Evolutionary conservation across 2,113 vertebrate species (phyloP), one percentile per base, ranked within the genome.

Genomic region (Riparia riparia): DNA sequence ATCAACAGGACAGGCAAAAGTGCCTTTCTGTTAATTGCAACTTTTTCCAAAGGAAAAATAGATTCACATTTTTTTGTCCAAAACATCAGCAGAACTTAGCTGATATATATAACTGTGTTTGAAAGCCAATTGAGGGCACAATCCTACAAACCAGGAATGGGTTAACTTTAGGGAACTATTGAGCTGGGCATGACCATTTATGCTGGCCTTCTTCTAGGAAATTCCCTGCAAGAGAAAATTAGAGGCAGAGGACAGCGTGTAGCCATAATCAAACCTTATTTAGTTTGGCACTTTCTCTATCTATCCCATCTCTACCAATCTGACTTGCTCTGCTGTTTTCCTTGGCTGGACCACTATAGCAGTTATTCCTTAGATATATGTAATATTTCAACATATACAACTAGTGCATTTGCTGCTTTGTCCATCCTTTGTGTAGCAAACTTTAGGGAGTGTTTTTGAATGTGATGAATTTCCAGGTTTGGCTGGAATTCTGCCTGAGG

Each of bases 151-250:
- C 10, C 41, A 81, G 37, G 82, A 78, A 90, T 65, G 71, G 28
- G 95, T 96, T 97, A 96, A 92, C 41, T 81, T 61, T 14, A 60
- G 56, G 73, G 51, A 66, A 73, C 19, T 60, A 29, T 58, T 3
- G 3, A 79, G 65, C 65, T 90, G 90, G 69, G 50, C 92, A 93
- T 61, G 56, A 89, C 82, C 87, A 94, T 53, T 95, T 93, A 72
- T 84, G 57, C 94, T 96, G 93, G 95, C 93, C 77, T 89, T 90
- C 86, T 93, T 96, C 92, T 95, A 93, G 96, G 95, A 95, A 97
- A 94, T 83, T 95, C 93, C 79, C 93, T 94, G 88, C 82, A 96
- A 96, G 88, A 96, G 88, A 94, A 93, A 96, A 96, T 95, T 81
- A 90, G 76, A 95, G 92, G 83, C 93, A 96, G 85, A 95, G 92